Evolutionary conservation across 2,888 invertebrate species (phyloP), one percentile per base, ranked within the genome.

Genomic region (Frankliniella intonsa): DNA sequence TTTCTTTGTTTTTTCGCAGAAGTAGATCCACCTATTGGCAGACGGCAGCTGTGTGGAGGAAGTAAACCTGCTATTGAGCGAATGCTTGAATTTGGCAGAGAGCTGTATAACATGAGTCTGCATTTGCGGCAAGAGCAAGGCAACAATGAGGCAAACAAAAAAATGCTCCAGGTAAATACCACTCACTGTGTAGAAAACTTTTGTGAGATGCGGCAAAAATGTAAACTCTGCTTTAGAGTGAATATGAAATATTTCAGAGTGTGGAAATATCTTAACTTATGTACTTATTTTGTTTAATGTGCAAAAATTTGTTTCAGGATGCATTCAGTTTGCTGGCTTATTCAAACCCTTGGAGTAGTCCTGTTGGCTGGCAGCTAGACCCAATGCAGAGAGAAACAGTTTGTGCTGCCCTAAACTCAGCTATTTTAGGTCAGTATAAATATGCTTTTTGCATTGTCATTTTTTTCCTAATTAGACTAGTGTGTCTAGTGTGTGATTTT

Each of bases 241-340:
- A 50, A 17, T 62, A 17, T 17, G 62, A 82, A 50, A 51, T 0
- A 3, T 51, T 80, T 49, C 25, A 81, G 17, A 17, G 50, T 25
- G 27, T 12, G 38, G 51, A 3, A 10, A 27, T 38, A 5, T 76
- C 49, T 27, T 50, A 79, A 49, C 76, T 81, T 80, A 5, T 19
- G 11, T 27, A 80, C n/a, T 65, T 12, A 8, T 82, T 25, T 82
- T 82, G 22, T n/a, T 80, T 51, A 27, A 80, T 80, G n/a, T 65
- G 65, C 80, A 5, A 38, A 81, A 69, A 65, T 81, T 65, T 83
- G 81, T 84, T 88, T 50, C 90, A 97, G 95, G 96, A 98, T 89
- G 98, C 98, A 87, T 99, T 98, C 91, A 98, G 98, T 90, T 91
- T 99, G 87, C 91, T 99, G 87, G 98, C 98, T 81, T 99, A 99